Evolutionary conservation across 92 coral and sea anemone species (phyloP).

Genomic region (Phenganax subtilis): DNA sequence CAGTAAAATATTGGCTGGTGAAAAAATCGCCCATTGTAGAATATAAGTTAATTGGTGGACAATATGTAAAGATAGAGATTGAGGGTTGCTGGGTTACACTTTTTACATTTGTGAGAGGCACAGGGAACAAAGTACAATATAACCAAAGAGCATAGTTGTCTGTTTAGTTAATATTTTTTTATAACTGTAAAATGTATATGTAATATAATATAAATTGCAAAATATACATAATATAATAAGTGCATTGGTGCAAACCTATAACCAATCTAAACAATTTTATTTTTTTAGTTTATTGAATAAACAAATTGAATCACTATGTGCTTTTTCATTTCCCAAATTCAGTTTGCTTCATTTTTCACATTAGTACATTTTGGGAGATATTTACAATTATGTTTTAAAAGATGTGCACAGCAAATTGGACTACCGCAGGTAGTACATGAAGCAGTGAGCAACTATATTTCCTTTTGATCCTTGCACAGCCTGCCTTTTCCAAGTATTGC

Average conservation of each 20-base stretch:
- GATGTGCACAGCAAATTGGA: conserved; percentile 44
- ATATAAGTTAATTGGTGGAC: conserved; percentile 55
- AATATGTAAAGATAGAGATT: conserved; percentile 39
- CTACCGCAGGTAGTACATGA: conserved; percentile 42
- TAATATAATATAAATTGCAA: too few relatives aligned
- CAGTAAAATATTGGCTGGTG: conserved; percentile 46
- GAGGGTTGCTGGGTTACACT: conserved; percentile 35
- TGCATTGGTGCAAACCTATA: too few relatives aligned
- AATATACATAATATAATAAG: too few relatives aligned
- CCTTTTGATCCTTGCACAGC: conserved; percentile 52
- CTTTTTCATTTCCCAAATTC: too few relatives aligned
- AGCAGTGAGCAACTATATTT: conserved; percentile 39
- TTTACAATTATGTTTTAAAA: conserved; percentile 32
- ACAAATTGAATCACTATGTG: too few relatives aligned
- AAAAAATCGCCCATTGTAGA: conserved; percentile 42
- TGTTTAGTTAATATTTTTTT: too few relatives aligned
- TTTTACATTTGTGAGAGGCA: conserved; percentile 51
- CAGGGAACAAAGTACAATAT: conserved; percentile 44
- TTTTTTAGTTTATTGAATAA: too few relatives aligned
- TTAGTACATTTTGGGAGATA: conserved; percentile 33
- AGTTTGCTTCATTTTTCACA: too few relatives aligned
- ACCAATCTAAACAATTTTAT: too few relatives aligned
- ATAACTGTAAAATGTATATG: too few relatives aligned
- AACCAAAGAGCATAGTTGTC: neutral
- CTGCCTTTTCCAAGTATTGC: conserved; percentile 53